Percentiles rank a stretch among this genome's conserved stretches.
Evolutionary conservation across 2,888 invertebrate species (phyloP).

Genomic region (Lithophane ornitopus): DNA sequence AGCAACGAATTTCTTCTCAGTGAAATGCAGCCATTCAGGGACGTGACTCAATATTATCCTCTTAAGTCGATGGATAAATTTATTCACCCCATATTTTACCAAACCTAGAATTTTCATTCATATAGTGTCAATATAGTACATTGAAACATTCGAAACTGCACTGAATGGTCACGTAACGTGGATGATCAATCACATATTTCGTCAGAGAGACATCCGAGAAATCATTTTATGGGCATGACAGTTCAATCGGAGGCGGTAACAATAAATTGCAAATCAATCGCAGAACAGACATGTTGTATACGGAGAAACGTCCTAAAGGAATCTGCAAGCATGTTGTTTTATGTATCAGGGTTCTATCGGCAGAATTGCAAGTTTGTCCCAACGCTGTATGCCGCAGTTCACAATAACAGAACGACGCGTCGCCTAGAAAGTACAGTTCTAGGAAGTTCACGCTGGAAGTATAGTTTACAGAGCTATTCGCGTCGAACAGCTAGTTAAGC

Average conservation of each 20-base stretch:
- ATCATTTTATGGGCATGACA: conserved; percentile 18
- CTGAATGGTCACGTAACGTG: neutral
- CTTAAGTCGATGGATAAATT: conserved; percentile 62
- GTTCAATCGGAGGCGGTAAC: conserved; percentile 23
- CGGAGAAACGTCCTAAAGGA: conserved; percentile 1
- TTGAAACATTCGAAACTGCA: conserved; percentile 31
- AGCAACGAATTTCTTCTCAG: conserved; percentile 67
- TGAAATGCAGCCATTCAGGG: conserved; percentile 64
- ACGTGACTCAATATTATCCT: conserved; percentile 65
- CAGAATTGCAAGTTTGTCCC: neutral
- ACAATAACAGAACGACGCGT: conserved; percentile 30
- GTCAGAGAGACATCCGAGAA: conserved; percentile 6
- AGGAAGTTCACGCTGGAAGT: conserved; percentile 33
- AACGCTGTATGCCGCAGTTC: neutral
- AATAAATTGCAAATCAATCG: conserved; percentile 35
- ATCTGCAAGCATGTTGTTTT: neutral
- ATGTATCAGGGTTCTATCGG: neutral
- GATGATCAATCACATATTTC: conserved; percentile 26
- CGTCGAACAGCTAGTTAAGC: conserved; percentile 68
- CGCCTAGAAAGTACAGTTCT: conserved; percentile 14
- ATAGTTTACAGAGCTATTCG: conserved; percentile 52
- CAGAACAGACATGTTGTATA: conserved; percentile 10
- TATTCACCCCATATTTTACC: conserved; percentile 56
- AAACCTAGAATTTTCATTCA: conserved; percentile 29
- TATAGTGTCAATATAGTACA: conserved; percentile 17